A percentile compares a stretch with the other conserved stretches of the same genome.
phyloP scores from a whole-genome alignment of 2,888 invertebrate genomes.

The Steromphala cineraria region DNA sequence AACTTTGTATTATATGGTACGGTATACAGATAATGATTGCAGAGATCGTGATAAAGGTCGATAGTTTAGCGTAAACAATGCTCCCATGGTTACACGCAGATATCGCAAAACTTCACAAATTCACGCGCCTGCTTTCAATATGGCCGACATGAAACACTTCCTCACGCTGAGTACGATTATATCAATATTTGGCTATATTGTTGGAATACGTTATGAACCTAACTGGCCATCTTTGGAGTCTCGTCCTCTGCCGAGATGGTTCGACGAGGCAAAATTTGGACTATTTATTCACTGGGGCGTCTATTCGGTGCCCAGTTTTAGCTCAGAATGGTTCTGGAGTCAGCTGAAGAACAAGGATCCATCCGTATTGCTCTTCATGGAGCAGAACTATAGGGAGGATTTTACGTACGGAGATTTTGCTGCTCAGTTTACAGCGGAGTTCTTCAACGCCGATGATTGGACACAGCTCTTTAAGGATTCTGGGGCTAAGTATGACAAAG shows the following conservation, averaged over 20 bases:
- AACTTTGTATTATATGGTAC: no score
- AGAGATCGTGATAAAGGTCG: no score
- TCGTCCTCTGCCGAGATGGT: slow-evolving; percentile 81
- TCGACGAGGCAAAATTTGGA: slow-evolving; percentile 77
- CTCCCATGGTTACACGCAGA: no score
- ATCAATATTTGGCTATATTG: not conserved
- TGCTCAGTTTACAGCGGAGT: slow-evolving; percentile 37
- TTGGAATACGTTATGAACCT: slow-evolving; percentile 76
- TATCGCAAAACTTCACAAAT: no score
- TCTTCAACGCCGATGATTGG: slow-evolving; percentile 33
- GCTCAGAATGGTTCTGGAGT: slow-evolving; percentile 92
- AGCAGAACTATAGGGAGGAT: slow-evolving; percentile 36
- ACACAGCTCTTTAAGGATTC: slow-evolving; percentile 35
- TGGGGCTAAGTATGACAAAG: slow-evolving; percentile 38
- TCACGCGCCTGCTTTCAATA: no score
- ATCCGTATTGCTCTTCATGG: slow-evolving; percentile 37
- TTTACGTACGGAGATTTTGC: slow-evolving; percentile 43
- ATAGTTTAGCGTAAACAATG: no score
- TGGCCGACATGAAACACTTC: no score
- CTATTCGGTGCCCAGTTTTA: slow-evolving; percentile 74
- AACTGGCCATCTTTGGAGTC: slow-evolving; percentile 90
- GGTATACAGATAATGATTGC: no score
- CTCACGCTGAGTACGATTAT: no score
- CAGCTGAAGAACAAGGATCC: slow-evolving; percentile 80
- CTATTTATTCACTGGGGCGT: slow-evolving; percentile 78